Conservation (phyloP, 2,888 invertebrate genomes). For the Acholoe squamosa region DNA sequence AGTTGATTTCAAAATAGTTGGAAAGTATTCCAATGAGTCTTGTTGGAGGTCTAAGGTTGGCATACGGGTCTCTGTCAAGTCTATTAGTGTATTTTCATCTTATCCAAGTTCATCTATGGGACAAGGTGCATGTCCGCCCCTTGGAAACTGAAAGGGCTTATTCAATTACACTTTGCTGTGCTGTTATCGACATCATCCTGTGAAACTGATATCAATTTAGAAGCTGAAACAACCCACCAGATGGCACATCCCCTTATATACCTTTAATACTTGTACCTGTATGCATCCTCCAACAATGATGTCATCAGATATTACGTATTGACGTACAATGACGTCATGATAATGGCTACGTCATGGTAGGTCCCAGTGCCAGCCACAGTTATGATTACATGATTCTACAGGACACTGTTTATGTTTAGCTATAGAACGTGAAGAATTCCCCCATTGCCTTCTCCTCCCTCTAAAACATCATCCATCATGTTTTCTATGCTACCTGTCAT, state of each 20-base stretch:
- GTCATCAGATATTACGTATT: not conserved
- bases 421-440: too few species aligned
- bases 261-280: too few species aligned
- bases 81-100: too few species aligned
- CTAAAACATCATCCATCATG: not conserved
- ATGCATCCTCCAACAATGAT: not conserved
- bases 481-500: slow-evolving; percentile 5
- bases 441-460: too few species aligned
- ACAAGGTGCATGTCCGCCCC: not conserved
- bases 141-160: not conserved
- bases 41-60: too few species aligned
- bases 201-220: slow-evolving; percentile 19
- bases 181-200: not conserved
- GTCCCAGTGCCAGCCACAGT: too few species aligned
- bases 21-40: too few species aligned
- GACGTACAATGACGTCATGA: not conserved
- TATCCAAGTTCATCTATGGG: not conserved
- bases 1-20: too few species aligned
- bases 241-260: not conserved
- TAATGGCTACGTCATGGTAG: not conserved
- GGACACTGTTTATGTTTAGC: too few species aligned
- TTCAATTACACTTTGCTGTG: not conserved
- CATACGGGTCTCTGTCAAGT: too few species aligned
- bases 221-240: not conserved
- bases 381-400: too few species aligned